Base-by-base conservation (phyloP, 2,113 vertebrate genomes). In the Ciconia stormi region DNA sequence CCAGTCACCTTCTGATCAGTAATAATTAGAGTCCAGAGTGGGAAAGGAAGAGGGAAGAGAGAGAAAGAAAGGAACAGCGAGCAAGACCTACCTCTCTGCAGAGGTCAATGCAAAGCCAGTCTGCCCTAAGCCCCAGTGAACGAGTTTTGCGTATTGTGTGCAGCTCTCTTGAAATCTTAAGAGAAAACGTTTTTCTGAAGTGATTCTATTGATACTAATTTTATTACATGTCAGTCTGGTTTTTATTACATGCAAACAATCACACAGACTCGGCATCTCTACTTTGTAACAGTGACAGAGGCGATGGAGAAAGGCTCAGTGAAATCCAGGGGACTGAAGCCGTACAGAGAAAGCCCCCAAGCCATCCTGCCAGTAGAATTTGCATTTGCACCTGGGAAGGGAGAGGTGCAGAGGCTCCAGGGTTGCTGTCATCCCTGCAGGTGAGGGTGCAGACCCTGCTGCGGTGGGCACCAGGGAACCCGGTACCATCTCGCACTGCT, bases 401-500 rank as follows among this genome's bases (percentile, higher is more conserved):
- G 32, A 38, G 42, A 30, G 13, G 78, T 12, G 17, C 25, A 1
- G 61, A 15, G 47, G n/a, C 46, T 29, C 26, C 16, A 3, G 44
- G 34, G 5, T 2, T 3, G 59, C 82, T 16, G 36, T 7, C 34
- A 40, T 36, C 36, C n/a, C 52, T 18, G 10, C 25, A 11, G 46
- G 32, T 26, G 62, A 32, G 27, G 49, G 42, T 5, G 55, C 49
- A 11, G 63, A 9, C 55, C n/a, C 36, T 8, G 46, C 52, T 4
- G 27, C 4, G 32, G 22, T 0, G 6, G 63, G 42, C 84, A 30
- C 61, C 55, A 11, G 44, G 32, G 32, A 46, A 8, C 49, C 14
- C 2, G 1, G 19, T 10, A 4, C 61, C 36, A 3, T 4, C 69
- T 8, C 4, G 3, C 18, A 3, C 23, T 17, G 46, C 46, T 9